Evolutionary conservation across 2,113 vertebrate species (phyloP), one percentile per base, ranked within the genome.

Genomic region (Ctenodactylus gundi): DNA sequence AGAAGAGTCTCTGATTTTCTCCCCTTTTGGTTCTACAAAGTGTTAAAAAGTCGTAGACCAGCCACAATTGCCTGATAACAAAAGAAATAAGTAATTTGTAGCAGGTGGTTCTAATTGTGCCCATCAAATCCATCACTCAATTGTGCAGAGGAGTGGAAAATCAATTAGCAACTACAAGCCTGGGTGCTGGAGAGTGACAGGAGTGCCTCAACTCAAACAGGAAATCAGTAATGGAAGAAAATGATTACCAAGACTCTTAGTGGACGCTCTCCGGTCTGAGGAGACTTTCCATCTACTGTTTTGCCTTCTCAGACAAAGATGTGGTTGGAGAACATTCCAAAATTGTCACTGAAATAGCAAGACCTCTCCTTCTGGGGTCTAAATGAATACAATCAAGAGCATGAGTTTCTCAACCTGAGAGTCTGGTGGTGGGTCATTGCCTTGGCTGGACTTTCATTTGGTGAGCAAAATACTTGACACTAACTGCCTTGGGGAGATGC

Each of bases 91-190:
- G 81, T 94, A 92, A 97, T 95, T 81, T 96, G 93, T 73, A 96
- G 93, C 97, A 97, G 97, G 96, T 97, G 96, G 93, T 89, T 96
- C 88, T 97, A 97, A 96, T 96, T 96, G 93, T 93, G 80, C 68
- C 97, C 92, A 94, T 97, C 92, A 94, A 96, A 94, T 76, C 96
- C 96, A 88, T 90, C 93, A 44, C 85, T 97, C 88, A 12, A 9
- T 76, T 95, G 95, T 96, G 94, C 97, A 96, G 94, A 95, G 93
- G 88, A 93, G 92, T 95, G 94, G 95, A 97, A 97, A 97, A 97
- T 93, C 97, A 96, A 96, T 97, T 95, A 97, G 75, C 92, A 87
- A 58, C 92, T 96, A 94, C 88, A 92, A 94, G 88, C 68, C 80
- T 96, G 92, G 92, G 82, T 72, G 68, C 73, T 39, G 67, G 70